phyloP scores from a whole-genome alignment of 2,113 vertebrate species.

The Rhinopomastus cyanomelas region DNA sequence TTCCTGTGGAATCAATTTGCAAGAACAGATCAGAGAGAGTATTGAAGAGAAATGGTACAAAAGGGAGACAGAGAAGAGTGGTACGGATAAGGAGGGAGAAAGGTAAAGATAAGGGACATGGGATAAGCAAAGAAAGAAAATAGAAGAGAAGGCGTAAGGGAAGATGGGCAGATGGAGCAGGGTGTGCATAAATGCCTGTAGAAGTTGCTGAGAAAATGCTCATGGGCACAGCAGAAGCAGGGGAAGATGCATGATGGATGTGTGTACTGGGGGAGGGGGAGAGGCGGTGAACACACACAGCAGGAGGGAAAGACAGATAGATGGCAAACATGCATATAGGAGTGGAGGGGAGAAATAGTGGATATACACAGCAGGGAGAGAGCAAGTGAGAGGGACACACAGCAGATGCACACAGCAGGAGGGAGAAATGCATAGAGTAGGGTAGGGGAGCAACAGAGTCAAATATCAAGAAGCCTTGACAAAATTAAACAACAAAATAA shows the following conservation, averaged over 20 bases:
- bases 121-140: background rate
- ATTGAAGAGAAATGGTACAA: slow-evolving; percentile 5
- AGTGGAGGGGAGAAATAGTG: slow-evolving; percentile 49
- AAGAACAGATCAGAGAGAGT: slow-evolving; percentile 9
- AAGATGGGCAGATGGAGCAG: background rate
- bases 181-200: background rate
- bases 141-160: background rate
- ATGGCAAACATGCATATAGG: slow-evolving; percentile 30
- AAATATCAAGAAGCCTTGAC: background rate
- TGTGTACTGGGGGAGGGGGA: slow-evolving; percentile 9
- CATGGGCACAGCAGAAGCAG: background rate
- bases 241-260: slow-evolving; percentile 25
- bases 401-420: slow-evolving; percentile 71
- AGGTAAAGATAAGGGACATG: background rate
- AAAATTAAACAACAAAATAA: slow-evolving; percentile 31
- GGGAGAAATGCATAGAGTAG: slow-evolving; percentile 35
- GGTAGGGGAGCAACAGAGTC: background rate
- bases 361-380: slow-evolving; percentile 61
- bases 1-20: slow-evolving; percentile 18
- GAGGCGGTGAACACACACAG: slow-evolving; percentile 43
- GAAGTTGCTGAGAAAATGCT: slow-evolving; percentile 39
- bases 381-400: slow-evolving; percentile 43
- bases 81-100: background rate
- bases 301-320: slow-evolving; percentile 30
- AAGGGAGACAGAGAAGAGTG: background rate